A percentile compares a stretch with the other conserved stretches of the same genome.
These are phyloP conservation scores for Thumatha senex DNA, from an alignment of 2,888 invertebrate species.

Conservation along the genomic window DNA sequence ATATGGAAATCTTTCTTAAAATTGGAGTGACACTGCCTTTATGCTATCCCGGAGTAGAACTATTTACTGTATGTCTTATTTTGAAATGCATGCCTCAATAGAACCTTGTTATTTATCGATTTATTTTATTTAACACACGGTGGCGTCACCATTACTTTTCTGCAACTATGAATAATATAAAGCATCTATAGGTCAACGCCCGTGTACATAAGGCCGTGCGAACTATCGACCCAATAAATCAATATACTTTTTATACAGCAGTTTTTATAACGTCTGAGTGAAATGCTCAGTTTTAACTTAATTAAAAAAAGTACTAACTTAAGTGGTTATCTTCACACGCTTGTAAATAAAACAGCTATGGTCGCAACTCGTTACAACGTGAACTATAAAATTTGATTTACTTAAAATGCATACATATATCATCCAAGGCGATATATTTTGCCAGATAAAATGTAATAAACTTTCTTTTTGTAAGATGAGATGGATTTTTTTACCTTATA, in stretches of 20 bases:
- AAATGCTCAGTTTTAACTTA: conserved; percentile 34
- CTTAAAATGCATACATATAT: conserved; percentile 1
- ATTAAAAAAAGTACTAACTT: conserved; percentile 34
- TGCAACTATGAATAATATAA: neutral
- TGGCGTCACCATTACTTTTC: neutral
- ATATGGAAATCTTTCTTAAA: neutral
- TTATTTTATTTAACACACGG: too few species aligned
- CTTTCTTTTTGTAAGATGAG: too few species aligned
- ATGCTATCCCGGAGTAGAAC: too few species aligned
- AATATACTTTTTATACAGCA: conserved; percentile 19
- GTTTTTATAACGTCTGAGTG: conserved; percentile 31
- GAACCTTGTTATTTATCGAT: too few species aligned
- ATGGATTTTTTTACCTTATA: too few species aligned
- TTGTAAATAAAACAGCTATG: conserved; percentile 24
- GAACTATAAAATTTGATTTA: conserved; percentile 6
- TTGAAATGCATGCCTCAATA: too few species aligned
- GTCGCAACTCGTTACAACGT: conserved; percentile 6
- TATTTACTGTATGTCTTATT: too few species aligned
- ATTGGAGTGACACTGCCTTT: too few species aligned
- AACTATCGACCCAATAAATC: conserved; percentile 37
- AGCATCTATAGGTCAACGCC: conserved; percentile 7
- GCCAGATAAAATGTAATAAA: too few species aligned
- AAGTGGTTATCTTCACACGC: conserved; percentile 45
- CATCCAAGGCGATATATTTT: too few species aligned
- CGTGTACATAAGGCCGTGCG: conserved; percentile 21